Base-by-base conservation (phyloP, 2,113 vertebrate genomes). In the Zeus faber region DNA sequence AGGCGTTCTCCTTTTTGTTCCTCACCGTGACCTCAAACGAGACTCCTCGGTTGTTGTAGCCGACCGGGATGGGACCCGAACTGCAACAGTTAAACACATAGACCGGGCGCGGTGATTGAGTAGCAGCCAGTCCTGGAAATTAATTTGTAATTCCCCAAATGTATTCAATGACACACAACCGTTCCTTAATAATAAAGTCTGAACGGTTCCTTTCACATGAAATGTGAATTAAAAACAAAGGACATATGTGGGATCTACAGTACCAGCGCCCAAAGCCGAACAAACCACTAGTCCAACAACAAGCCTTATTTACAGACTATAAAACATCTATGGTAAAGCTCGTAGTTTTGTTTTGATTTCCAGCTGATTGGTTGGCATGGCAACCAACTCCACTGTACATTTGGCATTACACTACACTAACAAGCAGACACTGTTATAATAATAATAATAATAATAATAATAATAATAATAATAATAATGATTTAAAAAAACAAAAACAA, bases 1-100 rank as follows among this genome's bases (percentile, higher is more conserved):
- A 97, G 1, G 94, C 91, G 11, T 92, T 95, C 77, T 98, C 95
- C 47, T 83, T 88, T 68, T 80, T 87, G 74, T 96, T 98, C 76
- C 50, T 89, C 74, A 95, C 67, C 1, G 64, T 81, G 13, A 97
- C 71, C 0, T 79, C 79, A 63, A 95, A 93, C 0, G 87, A 88
- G 72, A 97, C 55, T 33, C 88, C 89, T 80, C 76, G 89, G 77
- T 79, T 92, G 58, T 90, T 93, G 62, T 77, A 87, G 64, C 85
- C 91, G 80, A 97, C 87, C 76, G 92, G 70, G 22, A 85, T 75
- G 0, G 89, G 86, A 25, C 79, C 52, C 23, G 86, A 87, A 70
- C 94, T 97, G 83, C 72, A 85, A 81, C 58, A 11, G 88, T 80
- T 71, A 57, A n/a, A n/a, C n/a, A n/a, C n/a, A n/a, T n/a, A n/a